Evolutionary conservation across 2,888 invertebrate genomes (phyloP), one percentile per base, ranked within the genome.

Genomic region (Leptopterna dolabrata): DNA sequence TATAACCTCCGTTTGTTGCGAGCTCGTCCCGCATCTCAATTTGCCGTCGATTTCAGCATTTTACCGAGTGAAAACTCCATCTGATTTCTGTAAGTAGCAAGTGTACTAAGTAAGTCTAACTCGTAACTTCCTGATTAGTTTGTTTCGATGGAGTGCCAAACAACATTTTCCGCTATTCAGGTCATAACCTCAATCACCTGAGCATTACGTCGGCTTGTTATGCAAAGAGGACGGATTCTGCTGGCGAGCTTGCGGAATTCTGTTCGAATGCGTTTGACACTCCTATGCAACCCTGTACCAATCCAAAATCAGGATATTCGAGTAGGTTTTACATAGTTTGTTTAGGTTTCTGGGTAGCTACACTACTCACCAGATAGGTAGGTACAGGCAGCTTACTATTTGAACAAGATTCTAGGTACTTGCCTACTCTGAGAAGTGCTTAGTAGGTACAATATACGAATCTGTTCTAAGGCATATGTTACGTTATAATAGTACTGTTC

Each of bases 171-270:
- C 63, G 63, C 3, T 63, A 63, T 63, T 27, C 63, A 63, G 63
- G 63, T 63, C 63, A 63, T 63, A 63, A 63, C 63, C 63, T 63
- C 63, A 63, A 63, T 63, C 63, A 63, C 63, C 51, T 51, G 51
- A 51, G 63, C 63, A 63, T 63, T 63, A 63, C 63, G 63, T 63
- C 63, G 51, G 63, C 24, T 63, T 63, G 63, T 63, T 63, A 63
- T 63, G 63, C 63, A 63, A 63, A 63, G 19, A 63, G 11, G 63
- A 63, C 24, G 63, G 24, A 24, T 63, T 19, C 11, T 24, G 1
- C 51, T n/a, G 51, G 51, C 36, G 36, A 36, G 36, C 36, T 36
- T 36, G 36, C 36, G 2, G 36, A 36, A 36, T 36, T 36, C 36
- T 36, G 7, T 36, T 36, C 7, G 36, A 36, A 36, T 36, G 7